These are phyloP conservation scores for Semicossyphus pulcher DNA, from an alignment of 2,113 vertebrate species.

Conservation along the genomic window DNA sequence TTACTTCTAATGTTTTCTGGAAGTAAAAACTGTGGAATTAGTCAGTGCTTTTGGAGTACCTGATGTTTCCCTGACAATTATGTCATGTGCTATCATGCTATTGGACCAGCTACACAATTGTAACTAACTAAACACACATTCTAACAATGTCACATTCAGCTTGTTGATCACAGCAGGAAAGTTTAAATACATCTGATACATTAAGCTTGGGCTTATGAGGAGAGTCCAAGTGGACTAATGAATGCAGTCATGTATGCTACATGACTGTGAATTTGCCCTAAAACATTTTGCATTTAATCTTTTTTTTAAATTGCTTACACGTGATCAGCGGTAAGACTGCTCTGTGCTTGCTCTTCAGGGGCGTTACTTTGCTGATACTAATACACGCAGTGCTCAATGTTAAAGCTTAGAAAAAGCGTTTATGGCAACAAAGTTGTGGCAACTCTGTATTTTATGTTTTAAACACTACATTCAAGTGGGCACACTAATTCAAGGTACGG, in stretches of 20 bases:
- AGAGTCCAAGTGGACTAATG: not conserved
- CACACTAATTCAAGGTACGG: not conserved
- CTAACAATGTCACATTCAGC: not conserved
- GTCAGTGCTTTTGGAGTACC: not conserved
- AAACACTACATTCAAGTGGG: not conserved
- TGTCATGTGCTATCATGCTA: not conserved
- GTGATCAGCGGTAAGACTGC: not conserved
- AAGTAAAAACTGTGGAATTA: not conserved
- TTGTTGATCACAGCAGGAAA: not conserved
- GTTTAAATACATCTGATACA: not conserved
- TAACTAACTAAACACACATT: not conserved
- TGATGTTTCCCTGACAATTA: not conserved
- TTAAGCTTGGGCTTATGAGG: not conserved
- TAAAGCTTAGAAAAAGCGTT: too few relatives aligned
- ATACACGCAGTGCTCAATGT: too few relatives aligned
- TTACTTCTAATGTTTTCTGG: not conserved
- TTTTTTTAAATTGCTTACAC: not conserved
- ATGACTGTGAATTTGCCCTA: not conserved
- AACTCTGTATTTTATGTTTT: too few relatives aligned
- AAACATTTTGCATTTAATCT: not conserved
- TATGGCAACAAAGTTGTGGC: too few relatives aligned
- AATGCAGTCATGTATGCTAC: not conserved
- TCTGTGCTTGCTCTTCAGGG: too few relatives aligned
- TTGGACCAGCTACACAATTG: not conserved
- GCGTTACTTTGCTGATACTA: not conserved